phyloP scores from a whole-genome alignment of 2,888 invertebrate genomes.

The Flabesymbios commensalis region DNA sequence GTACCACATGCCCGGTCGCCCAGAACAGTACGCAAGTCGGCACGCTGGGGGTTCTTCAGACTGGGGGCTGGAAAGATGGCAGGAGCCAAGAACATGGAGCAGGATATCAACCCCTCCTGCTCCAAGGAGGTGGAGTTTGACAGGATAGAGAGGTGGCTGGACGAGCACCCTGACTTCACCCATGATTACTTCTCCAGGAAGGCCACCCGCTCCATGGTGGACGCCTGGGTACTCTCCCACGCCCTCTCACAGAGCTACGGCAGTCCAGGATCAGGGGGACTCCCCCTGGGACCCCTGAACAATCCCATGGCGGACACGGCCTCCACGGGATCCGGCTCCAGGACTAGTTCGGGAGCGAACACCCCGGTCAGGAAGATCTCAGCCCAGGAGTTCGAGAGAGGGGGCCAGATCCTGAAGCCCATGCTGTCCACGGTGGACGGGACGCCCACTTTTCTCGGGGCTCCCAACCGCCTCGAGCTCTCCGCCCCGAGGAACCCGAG shows the following conservation, averaged over 20 bases:
- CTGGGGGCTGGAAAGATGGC: no score
- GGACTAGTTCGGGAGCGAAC: slow-evolving; percentile 82
- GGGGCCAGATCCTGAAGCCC: slow-evolving; percentile 81
- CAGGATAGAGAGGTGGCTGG: slow-evolving; percentile 96
- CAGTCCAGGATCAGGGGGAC: slow-evolving; percentile 12
- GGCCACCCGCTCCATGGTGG: slow-evolving; percentile 89
- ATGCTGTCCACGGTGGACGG: slow-evolving; percentile 89
- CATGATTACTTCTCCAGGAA: slow-evolving; percentile 92
- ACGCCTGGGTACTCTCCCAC: slow-evolving; percentile 79
- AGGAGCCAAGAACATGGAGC: no score
- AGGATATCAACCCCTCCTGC: no score
- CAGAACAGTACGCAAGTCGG: no score
- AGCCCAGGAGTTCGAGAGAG: slow-evolving; percentile 93
- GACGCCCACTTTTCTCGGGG: slow-evolving; percentile 83
- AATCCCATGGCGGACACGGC: background rate
- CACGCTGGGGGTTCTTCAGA: no score
- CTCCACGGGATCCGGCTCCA: slow-evolving; percentile 46
- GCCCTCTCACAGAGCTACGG: slow-evolving; percentile 42
- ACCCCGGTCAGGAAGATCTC: slow-evolving; percentile 93
- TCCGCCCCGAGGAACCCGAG: slow-evolving; percentile 46
- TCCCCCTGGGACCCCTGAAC: slow-evolving; percentile 44
- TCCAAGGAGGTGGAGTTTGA: no score
- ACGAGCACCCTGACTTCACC: slow-evolving; percentile 94
- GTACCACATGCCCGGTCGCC: no score
- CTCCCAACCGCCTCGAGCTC: no score